Conservation (phyloP, 2,888 invertebrate species). For the Alviniconcha strummeri region DNA sequence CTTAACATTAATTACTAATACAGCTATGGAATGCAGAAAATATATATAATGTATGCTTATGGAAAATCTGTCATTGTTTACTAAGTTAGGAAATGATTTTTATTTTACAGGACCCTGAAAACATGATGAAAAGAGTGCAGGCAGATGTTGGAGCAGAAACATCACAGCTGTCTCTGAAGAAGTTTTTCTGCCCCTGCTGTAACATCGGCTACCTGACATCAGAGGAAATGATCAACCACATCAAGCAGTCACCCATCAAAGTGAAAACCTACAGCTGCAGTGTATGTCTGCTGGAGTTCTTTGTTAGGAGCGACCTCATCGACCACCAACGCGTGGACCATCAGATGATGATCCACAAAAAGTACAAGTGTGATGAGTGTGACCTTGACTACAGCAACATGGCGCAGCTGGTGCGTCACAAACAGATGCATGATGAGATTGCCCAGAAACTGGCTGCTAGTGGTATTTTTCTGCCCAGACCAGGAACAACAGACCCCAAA, state of each 20-base stretch:
- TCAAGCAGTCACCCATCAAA: slow-evolving; percentile 26
- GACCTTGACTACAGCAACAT: slow-evolving; percentile 22
- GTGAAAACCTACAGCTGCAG: slow-evolving; percentile 24
- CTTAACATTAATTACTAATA: too few relatives aligned
- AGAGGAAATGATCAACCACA: slow-evolving; percentile 26
- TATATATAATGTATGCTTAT: too few relatives aligned
- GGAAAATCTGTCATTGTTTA: background rate
- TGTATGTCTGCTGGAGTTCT: slow-evolving; percentile 25
- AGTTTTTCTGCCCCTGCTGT: slow-evolving; percentile 25
- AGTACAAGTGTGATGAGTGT: slow-evolving; percentile 33
- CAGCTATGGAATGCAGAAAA: too few relatives aligned
- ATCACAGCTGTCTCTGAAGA: background rate
- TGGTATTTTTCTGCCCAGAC: slow-evolving; percentile 19
- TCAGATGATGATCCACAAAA: background rate
- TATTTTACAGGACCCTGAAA: background rate
- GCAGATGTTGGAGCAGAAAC: background rate
- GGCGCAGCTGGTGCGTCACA: slow-evolving; percentile 14
- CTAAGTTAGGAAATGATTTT: background rate
- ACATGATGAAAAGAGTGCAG: background rate
- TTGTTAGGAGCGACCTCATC: slow-evolving; percentile 20
- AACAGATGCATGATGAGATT: slow-evolving; percentile 27
- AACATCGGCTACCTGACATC: slow-evolving; percentile 9
- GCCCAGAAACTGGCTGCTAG: slow-evolving; percentile 18
- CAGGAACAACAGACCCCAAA: background rate
- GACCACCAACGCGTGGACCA: slow-evolving; percentile 24